phyloP scores from a whole-genome alignment of 1,140 invertebrate species.

The Phymorhynchus buccinoides region DNA sequence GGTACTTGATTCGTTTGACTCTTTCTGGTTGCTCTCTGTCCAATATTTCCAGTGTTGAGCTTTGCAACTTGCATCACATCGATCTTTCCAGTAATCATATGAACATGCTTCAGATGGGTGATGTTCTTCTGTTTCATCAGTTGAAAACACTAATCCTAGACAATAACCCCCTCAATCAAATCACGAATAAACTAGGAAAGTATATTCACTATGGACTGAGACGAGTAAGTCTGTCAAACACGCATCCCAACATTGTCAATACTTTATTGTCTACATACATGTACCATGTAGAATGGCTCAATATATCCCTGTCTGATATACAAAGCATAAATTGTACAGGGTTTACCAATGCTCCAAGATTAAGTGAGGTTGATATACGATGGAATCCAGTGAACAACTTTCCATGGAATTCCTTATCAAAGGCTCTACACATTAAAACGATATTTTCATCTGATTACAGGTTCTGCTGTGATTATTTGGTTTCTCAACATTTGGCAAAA shows the following conservation, averaged over 20 bases:
- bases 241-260: not conserved
- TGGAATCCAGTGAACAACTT: not conserved
- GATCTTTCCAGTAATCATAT: not conserved
- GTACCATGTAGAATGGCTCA: not conserved
- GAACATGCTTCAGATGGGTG: not conserved
- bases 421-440: not conserved
- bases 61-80: not conserved
- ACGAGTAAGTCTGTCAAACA: not conserved
- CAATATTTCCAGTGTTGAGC: not conserved
- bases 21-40: not conserved
- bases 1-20: not conserved
- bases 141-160: not conserved
- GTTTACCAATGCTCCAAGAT: not conserved
- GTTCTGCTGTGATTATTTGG: constrained; percentile 53
- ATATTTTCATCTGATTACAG: constrained; percentile 47
- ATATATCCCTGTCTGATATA: too few species aligned
- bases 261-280: not conserved
- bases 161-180: not conserved
- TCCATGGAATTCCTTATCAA: constrained; percentile 32
- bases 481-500: constrained; percentile 30
- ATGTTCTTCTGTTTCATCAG: not conserved
- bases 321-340: too few species aligned
- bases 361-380: not conserved
- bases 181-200: not conserved
- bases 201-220: not conserved